These are phyloP conservation scores for Gallirallus australis DNA, from an alignment of 2,797 vertebrate genomes.

Conservation along the genomic window DNA sequence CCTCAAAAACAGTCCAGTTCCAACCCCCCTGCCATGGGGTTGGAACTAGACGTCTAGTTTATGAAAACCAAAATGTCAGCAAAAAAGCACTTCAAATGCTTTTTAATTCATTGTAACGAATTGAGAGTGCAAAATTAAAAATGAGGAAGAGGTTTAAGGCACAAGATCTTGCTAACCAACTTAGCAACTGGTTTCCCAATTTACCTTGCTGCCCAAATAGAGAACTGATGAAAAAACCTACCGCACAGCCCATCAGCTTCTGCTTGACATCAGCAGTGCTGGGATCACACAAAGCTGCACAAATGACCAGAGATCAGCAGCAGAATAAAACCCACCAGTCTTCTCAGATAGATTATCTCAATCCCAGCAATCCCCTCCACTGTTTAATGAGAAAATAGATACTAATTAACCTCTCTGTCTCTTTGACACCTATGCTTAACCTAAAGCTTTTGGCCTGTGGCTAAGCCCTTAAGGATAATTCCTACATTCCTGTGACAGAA, in stretches of 20 bases:
- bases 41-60: no score
- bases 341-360: not conserved
- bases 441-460: not conserved
- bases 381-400: not conserved
- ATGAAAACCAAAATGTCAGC: not conserved
- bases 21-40: no score
- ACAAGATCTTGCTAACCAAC: not conserved
- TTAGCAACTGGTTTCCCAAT: not conserved
- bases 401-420: not conserved
- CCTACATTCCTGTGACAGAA: not conserved
- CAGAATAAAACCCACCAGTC: not conserved
- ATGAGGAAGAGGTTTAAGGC: not conserved
- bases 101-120: not conserved
- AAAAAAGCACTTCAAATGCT: not conserved
- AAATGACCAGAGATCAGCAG: not conserved
- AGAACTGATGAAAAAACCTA: not conserved
- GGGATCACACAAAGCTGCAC: not conserved
- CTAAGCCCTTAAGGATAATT: not conserved
- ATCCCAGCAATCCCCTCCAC: not conserved
- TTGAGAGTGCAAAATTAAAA: not conserved
- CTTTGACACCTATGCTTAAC: not conserved
- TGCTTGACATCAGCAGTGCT: rapidly evolving
- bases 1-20: no score
- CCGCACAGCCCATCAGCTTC: rapidly evolving
- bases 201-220: not conserved